These are phyloP conservation scores for Rhynchophorus ferrugineus DNA, from an alignment of 1,140 invertebrate genomes.

Conservation along the genomic window DNA sequence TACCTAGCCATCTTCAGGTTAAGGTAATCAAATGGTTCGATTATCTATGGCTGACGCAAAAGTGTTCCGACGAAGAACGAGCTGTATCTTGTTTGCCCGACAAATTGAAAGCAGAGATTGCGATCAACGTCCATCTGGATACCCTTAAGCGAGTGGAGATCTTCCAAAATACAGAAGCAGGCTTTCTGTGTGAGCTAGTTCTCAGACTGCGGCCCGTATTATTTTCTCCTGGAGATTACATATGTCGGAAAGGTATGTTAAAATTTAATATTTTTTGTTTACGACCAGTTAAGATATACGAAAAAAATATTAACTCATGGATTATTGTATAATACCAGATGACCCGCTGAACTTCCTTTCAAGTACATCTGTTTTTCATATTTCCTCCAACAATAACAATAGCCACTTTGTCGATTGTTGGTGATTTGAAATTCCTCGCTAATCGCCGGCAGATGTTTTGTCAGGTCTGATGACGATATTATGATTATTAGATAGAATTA, in stretches of 20 bases:
- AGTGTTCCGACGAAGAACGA: constrained; percentile 95
- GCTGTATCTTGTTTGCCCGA: constrained; percentile 92
- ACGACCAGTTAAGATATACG: not conserved
- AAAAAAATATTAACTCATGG: not conserved
- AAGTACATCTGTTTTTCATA: too few species aligned
- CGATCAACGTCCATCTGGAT: constrained; percentile 97
- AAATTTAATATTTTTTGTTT: too few species aligned
- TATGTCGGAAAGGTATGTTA: constrained; percentile 90
- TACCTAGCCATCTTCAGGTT: constrained; percentile 90
- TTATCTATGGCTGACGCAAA: constrained; percentile 97
- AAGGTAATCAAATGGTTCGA: constrained; percentile 99
- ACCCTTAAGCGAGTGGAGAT: constrained; percentile 96
- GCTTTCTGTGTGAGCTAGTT: constrained; percentile 95
- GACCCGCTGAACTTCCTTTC: too few species aligned
- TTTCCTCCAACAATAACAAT: too few species aligned
- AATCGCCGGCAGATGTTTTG: too few species aligned
- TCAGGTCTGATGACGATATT: too few species aligned
- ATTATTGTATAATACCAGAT: too few species aligned
- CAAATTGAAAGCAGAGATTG: constrained; percentile 97
- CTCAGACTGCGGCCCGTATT: constrained; percentile 87
- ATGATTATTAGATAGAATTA: too few species aligned
- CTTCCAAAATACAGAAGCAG: constrained; percentile 98
- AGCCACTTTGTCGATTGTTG: too few species aligned
- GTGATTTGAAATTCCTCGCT: too few species aligned
- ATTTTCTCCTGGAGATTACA: constrained; percentile 97